phyloP scores from a whole-genome alignment of 1,140 invertebrate genomes.

The Sycophaga agraensis region DNA sequence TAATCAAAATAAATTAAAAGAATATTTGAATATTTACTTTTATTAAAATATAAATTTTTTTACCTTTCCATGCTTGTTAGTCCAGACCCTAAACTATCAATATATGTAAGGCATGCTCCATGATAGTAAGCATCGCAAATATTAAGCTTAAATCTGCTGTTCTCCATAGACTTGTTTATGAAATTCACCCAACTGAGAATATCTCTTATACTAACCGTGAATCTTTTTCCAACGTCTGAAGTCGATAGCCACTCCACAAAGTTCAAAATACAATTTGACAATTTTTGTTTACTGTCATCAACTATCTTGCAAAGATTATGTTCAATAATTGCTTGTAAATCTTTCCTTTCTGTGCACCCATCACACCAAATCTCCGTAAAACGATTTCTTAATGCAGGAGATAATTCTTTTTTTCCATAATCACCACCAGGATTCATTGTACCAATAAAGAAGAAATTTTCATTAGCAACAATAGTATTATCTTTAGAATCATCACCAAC shows the following conservation, averaged over 20 bases:
- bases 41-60: slow-evolving; percentile 2
- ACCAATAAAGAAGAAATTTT: slow-evolving; percentile 88
- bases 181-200: slow-evolving; percentile 91
- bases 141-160: slow-evolving; percentile 47
- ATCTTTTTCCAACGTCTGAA: slow-evolving; percentile 74
- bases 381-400: slow-evolving; percentile 94
- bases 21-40: neutral
- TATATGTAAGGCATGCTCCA: slow-evolving; percentile 85
- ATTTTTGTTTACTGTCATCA: slow-evolving; percentile 58
- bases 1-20: slow-evolving; percentile 12
- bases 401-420: slow-evolving; percentile 99
- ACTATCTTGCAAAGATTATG: slow-evolving; percentile 69
- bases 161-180: slow-evolving; percentile 70
- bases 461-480: slow-evolving; percentile 69
- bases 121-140: slow-evolving; percentile 76
- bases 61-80: slow-evolving; percentile 64
- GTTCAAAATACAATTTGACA: slow-evolving; percentile 72
- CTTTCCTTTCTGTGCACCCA: slow-evolving; percentile 65
- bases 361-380: slow-evolving; percentile 99
- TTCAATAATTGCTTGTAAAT: slow-evolving; percentile 76
- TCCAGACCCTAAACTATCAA: slow-evolving; percentile 85
- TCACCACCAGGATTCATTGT: slow-evolving; percentile 99
- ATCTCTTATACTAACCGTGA: slow-evolving; percentile 89
- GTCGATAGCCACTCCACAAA: slow-evolving; percentile 79
- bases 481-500: slow-evolving; percentile 51